Evolutionary conservation across 2,113 vertebrate species (phyloP).

Genomic region (Notechis scutatus): DNA sequence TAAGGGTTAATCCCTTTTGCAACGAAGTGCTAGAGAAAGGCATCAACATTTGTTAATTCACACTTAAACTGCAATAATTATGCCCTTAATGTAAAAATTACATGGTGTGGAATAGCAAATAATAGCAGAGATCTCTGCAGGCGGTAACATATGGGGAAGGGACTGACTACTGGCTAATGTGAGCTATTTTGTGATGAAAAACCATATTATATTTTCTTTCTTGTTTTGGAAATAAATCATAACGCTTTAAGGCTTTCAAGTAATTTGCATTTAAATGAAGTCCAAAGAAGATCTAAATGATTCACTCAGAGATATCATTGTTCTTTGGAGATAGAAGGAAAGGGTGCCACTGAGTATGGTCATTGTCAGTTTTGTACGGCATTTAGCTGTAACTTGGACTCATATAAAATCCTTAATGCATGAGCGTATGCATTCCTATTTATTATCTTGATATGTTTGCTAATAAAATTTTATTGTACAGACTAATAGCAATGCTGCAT

Average conservation of each 20-base stretch:
- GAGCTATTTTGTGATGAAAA: constrained; percentile 48
- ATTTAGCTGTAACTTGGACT: constrained; percentile 29
- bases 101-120: constrained; percentile 49
- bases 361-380: neutral
- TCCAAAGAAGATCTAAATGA: constrained; percentile 42
- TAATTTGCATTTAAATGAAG: constrained; percentile 57
- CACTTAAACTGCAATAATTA: constrained; percentile 59
- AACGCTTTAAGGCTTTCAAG: constrained; percentile 48
- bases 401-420: neutral
- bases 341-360: neutral
- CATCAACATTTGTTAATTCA: constrained; percentile 44
- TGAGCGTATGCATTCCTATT: constrained; percentile 29
- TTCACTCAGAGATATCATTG: constrained; percentile 18
- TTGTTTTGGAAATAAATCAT: constrained; percentile 53
- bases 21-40: constrained; percentile 23
- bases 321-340: neutral
- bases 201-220: constrained; percentile 46
- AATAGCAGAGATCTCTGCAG: constrained; percentile 52
- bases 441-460: constrained; percentile 45
- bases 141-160: constrained; percentile 27
- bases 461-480: constrained; percentile 48
- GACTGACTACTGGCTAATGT: constrained; percentile 21
- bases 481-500: constrained; percentile 26
- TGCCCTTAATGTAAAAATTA: constrained; percentile 59
- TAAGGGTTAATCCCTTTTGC: neutral